These are phyloP conservation scores for Falcaria lacertinaria DNA, from an alignment of 2,888 invertebrate species.

Conservation along the genomic window DNA sequence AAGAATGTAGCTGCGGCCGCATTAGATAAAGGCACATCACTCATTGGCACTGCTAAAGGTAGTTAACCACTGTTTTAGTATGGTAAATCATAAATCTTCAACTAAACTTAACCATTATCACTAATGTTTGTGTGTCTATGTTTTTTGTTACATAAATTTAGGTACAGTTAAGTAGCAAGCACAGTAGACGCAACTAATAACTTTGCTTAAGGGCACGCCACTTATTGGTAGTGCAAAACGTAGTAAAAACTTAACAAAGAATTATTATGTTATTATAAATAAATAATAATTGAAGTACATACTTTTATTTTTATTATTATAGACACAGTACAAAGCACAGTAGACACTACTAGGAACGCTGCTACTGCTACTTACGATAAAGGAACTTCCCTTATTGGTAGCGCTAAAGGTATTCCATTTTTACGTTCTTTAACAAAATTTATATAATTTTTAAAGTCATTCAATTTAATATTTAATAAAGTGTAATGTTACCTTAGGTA, in stretches of 20 bases:
- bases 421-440: no score
- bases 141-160: constrained; percentile 6
- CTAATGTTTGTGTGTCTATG: constrained; percentile 3
- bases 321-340: constrained; percentile 42
- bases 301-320: constrained; percentile 20
- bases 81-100: no score
- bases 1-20: constrained; percentile 43
- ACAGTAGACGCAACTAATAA: no score
- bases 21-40: constrained; percentile 36
- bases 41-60: constrained; percentile 36
- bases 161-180: constrained; percentile 28
- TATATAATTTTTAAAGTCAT: no score
- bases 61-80: constrained; percentile 10
- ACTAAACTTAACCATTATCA: no score
- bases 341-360: constrained; percentile 47
- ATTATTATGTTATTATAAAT: no score
- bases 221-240: constrained; percentile 41
- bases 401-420: constrained; percentile 40
- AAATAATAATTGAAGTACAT: no score
- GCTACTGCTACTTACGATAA: constrained; percentile 45
- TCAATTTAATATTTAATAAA: no score
- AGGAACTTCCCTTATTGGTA: constrained; percentile 38
- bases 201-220: constrained; percentile 36
- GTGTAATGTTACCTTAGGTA: no score
- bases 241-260: no score